A percentile compares a stretch with the other conserved stretches of the same genome.
phyloP scores from a whole-genome alignment of 2,113 vertebrate species.

The Mus spicilegus region DNA sequence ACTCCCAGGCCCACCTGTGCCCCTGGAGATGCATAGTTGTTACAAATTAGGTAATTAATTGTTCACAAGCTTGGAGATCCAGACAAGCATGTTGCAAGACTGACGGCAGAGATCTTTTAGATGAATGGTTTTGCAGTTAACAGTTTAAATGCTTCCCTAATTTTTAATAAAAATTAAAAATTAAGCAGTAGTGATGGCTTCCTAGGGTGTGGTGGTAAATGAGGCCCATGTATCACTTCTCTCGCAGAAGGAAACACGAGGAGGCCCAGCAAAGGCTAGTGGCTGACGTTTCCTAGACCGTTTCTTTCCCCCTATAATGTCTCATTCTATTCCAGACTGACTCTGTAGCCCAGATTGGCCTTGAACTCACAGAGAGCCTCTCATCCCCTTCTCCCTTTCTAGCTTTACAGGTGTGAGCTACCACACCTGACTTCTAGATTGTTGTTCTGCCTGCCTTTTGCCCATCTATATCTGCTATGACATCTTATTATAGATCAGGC shows the following conservation, averaged over 20 bases:
- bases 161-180: neutral
- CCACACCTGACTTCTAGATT: neutral
- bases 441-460: neutral
- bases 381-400: no score
- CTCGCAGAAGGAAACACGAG: rapidly evolving
- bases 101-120: neutral
- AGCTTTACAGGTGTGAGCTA: no score
- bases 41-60: neutral
- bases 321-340: neutral
- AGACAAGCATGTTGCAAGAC: neutral
- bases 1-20: rapidly evolving
- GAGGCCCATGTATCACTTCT: neutral
- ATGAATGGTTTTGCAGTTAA: neutral
- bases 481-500: neutral
- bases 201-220: neutral
- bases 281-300: neutral
- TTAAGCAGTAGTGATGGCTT: neutral
- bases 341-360: neutral
- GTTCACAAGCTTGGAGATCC: neutral
- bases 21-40: rapidly evolving
- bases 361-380: neutral
- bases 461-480: no score
- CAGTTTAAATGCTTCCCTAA: neutral
- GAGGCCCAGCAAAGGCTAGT: neutral
- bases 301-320: neutral